phyloP scores from a whole-genome alignment of 2,113 vertebrate genomes.

The Strix aluco region DNA sequence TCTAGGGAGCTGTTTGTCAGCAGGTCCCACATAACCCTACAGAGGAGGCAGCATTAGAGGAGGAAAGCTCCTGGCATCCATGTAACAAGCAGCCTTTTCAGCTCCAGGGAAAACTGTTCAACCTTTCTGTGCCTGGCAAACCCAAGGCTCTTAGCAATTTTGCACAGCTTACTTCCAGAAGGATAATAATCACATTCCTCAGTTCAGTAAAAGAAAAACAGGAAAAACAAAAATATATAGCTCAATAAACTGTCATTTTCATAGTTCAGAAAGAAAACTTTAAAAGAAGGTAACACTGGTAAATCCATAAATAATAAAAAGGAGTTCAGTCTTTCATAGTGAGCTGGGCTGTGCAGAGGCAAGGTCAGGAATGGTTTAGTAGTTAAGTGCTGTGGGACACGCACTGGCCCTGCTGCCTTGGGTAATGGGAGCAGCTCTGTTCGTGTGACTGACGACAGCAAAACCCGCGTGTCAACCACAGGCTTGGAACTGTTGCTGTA shows the following conservation, averaged over 20 bases:
- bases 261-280: not conserved
- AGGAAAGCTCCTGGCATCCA: not conserved
- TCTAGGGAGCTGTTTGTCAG: not conserved
- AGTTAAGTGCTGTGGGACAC: not conserved
- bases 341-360: not conserved
- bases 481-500: not conserved
- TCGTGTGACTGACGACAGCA: not conserved
- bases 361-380: not conserved
- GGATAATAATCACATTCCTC: not conserved
- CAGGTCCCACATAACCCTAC: not conserved
- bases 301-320: not conserved
- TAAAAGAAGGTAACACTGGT: not conserved
- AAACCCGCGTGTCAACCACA: fast-evolving
- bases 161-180: not conserved
- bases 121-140: not conserved
- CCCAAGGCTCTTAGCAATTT: not conserved
- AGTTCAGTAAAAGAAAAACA: not conserved
- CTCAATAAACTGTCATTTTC: not conserved
- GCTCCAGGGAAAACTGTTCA: not conserved
- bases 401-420: fast-evolving
- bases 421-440: not conserved
- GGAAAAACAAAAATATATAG: not conserved
- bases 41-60: not conserved
- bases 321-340: not conserved
- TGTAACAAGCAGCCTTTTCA: not conserved